Conservation (phyloP, 2,888 invertebrate species). For the Thelaira solivaga region DNA sequence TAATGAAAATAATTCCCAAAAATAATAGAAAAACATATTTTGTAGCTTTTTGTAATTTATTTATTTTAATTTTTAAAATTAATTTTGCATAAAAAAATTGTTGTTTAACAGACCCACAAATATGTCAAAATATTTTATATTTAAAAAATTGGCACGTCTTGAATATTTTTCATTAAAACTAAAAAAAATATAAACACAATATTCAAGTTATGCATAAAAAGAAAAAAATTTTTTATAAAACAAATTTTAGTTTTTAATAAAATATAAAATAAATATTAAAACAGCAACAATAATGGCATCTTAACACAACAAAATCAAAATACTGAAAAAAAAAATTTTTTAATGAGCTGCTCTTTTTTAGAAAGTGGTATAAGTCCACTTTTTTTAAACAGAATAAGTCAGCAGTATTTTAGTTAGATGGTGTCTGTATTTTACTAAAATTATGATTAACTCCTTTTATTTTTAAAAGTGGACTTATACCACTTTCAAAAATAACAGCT, state of each 20-base stretch:
- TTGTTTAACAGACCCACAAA: slow-evolving; percentile 17
- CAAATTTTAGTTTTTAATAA: slow-evolving; percentile 49
- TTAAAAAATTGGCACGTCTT: slow-evolving; percentile 54
- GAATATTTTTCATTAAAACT: slow-evolving; percentile 55
- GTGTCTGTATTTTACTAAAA: too few relatives aligned
- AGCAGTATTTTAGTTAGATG: too few relatives aligned
- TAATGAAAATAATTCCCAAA: not conserved
- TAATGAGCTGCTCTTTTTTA: not conserved
- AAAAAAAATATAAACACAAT: not conserved
- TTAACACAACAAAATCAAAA: slow-evolving; percentile 8
- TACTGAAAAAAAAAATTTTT: not conserved
- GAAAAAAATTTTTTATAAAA: slow-evolving; percentile 35
- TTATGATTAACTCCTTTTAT: too few relatives aligned
- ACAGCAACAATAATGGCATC: slow-evolving; percentile 1
- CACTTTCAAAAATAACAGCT: too few relatives aligned
- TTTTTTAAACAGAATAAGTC: not conserved
- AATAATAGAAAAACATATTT: not conserved
- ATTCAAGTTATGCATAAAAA: slow-evolving; percentile 4
- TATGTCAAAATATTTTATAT: slow-evolving; percentile 32
- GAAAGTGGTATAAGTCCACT: not conserved
- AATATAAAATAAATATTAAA: slow-evolving; percentile 29
- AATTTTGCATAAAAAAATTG: slow-evolving; percentile 37
- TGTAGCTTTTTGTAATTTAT: slow-evolving; percentile 23
- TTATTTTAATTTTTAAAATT: slow-evolving; percentile 18
- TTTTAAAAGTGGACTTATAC: too few relatives aligned